These are phyloP conservation scores for Lamellibrachia satsuma DNA, from an alignment of 2,888 invertebrate genomes.

Conservation along the genomic window DNA sequence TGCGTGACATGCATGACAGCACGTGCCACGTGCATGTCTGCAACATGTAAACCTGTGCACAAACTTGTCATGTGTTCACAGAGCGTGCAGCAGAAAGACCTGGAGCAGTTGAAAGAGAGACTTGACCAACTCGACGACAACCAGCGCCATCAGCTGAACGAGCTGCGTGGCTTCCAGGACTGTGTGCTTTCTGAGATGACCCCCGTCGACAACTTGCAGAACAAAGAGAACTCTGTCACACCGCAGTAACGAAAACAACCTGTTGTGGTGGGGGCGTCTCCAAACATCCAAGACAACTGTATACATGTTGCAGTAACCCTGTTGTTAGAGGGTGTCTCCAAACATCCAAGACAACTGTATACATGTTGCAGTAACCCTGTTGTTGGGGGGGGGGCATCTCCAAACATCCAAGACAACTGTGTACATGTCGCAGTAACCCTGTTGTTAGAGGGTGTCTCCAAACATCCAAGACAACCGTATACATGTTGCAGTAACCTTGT, in stretches of 20 bases:
- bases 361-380: too few relatives aligned
- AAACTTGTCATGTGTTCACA: not conserved
- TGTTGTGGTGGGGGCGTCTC: not conserved
- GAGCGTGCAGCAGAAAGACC: conserved; percentile 23
- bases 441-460: too few relatives aligned
- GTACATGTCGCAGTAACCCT: too few relatives aligned
- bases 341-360: too few relatives aligned
- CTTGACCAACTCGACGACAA: conserved; percentile 28
- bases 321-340: too few relatives aligned
- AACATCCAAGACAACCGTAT: too few relatives aligned
- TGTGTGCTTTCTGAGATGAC: not conserved
- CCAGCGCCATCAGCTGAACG: conserved; percentile 29
- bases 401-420: too few relatives aligned
- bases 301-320: too few relatives aligned
- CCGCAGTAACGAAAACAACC: not conserved
- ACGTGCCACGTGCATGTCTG: not conserved
- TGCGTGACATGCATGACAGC: not conserved
- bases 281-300: too few relatives aligned
- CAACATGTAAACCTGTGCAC: not conserved
- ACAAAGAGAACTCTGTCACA: not conserved
- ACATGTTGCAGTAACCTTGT: too few relatives aligned
- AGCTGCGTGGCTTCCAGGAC: conserved; percentile 27
- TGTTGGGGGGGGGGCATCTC: too few relatives aligned
- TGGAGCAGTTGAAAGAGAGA: conserved; percentile 29
- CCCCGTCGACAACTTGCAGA: not conserved